Conservation (phyloP, 2,113 vertebrate genomes). For the Lethenteron reissneri region DNA sequence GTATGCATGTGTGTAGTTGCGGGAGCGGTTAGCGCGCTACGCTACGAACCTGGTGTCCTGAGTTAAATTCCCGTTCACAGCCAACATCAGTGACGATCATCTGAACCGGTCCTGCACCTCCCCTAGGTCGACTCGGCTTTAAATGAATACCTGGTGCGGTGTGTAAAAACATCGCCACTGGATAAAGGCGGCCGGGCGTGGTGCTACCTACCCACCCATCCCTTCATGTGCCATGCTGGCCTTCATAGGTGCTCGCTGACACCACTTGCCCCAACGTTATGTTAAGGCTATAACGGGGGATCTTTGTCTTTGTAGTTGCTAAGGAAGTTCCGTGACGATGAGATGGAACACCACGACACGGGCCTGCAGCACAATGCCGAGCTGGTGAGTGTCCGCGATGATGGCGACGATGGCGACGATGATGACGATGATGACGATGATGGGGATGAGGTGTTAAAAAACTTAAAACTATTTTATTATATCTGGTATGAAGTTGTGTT, state of each 20-base stretch:
- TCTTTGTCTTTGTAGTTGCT: constrained; percentile 31
- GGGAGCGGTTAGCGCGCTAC: no score
- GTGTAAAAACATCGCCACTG: background rate
- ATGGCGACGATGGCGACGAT: background rate
- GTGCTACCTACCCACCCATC: no score
- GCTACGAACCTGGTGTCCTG: no score
- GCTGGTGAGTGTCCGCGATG: constrained; percentile 24
- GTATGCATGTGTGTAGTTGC: no score
- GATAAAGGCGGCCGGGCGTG: background rate
- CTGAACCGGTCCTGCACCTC: background rate
- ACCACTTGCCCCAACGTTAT: no score
- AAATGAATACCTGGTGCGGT: background rate
- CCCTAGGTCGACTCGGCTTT: background rate
- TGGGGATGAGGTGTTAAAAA: background rate
- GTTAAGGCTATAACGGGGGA: background rate
- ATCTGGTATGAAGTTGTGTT: no score
- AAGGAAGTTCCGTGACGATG: constrained; percentile 74
- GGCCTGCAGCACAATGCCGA: constrained; percentile 60
- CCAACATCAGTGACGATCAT: background rate
- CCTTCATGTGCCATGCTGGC: background rate
- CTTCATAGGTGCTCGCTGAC: no score
- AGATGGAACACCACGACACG: constrained; percentile 68
- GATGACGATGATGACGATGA: background rate
- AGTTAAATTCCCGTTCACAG: no score
- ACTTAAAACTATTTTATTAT: background rate